These are phyloP conservation scores for Drosophila navojoa DNA, from an alignment of 1,140 invertebrate species.

Conservation along the genomic window DNA sequence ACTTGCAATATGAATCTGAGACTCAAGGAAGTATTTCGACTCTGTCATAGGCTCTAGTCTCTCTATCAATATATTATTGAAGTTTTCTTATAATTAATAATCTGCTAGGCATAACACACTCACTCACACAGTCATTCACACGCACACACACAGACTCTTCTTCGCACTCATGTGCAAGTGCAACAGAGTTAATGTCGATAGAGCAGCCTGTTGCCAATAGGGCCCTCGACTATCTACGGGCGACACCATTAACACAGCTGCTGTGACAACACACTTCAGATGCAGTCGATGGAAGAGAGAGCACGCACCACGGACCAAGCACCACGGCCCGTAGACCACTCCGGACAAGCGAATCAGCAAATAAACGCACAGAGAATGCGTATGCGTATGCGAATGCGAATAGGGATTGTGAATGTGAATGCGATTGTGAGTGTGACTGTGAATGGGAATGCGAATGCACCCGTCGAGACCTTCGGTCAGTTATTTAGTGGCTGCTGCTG, in stretches of 20 bases:
- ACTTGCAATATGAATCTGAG: too few relatives aligned
- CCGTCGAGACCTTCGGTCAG: slow-evolving; percentile 42
- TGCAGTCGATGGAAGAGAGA: neutral
- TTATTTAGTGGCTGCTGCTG: slow-evolving; percentile 50
- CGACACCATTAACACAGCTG: slow-evolving; percentile 49
- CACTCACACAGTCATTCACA: neutral
- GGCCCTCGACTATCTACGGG: slow-evolving; percentile 7
- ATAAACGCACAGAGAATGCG: slow-evolving; percentile 27
- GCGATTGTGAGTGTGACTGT: neutral
- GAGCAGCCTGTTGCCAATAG: slow-evolving; percentile 35
- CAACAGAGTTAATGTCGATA: slow-evolving; percentile 22
- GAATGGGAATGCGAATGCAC: slow-evolving; percentile 31
- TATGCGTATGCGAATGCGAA: slow-evolving; percentile 6
- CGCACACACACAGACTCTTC: neutral
- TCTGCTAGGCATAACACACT: too few relatives aligned
- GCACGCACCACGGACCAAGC: neutral
- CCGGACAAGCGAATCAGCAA: slow-evolving; percentile 39
- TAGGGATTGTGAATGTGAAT: slow-evolving; percentile 4
- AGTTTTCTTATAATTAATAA: too few relatives aligned
- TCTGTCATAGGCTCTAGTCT: too few relatives aligned
- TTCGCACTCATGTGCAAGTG: neutral
- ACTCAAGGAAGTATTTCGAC: too few relatives aligned
- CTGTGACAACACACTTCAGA: slow-evolving; percentile 37
- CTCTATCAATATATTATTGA: too few relatives aligned
- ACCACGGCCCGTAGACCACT: slow-evolving; percentile 11